A percentile compares a stretch with the other conserved stretches of the same genome.
Evolutionary conservation across 2,113 vertebrate genomes (phyloP).

Genomic region (Ciconia stormi): DNA sequence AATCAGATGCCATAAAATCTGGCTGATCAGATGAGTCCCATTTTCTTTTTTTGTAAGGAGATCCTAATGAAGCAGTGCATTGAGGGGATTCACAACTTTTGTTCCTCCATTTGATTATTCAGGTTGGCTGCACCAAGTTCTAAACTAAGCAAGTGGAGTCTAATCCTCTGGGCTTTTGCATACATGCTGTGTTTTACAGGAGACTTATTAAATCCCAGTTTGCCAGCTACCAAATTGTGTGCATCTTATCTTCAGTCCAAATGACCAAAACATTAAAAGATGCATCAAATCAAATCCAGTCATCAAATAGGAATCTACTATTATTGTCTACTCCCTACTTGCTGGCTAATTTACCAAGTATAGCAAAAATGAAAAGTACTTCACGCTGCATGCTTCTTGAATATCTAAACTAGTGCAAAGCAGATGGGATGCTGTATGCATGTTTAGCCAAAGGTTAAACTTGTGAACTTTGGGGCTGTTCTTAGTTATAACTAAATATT

Average conservation of each 20-base stretch:
- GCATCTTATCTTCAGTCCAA: slow-evolving; percentile 25
- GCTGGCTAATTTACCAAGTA: slow-evolving; percentile 43
- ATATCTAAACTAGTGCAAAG: not conserved
- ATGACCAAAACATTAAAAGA: slow-evolving; percentile 33
- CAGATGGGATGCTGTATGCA: not conserved
- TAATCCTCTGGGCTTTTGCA: slow-evolving; percentile 86
- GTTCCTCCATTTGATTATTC: slow-evolving; percentile 93
- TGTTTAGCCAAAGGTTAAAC: not conserved
- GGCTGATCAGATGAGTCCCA: slow-evolving; percentile 90
- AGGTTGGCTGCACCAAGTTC: slow-evolving; percentile 88
- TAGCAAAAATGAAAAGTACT: not conserved
- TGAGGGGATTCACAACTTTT: slow-evolving; percentile 80
- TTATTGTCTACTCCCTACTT: slow-evolving; percentile 9
- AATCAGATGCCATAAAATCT: slow-evolving; percentile 96
- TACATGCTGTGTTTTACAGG: slow-evolving; percentile 73
- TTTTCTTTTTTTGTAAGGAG: slow-evolving; percentile 82
- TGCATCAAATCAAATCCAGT: slow-evolving; percentile 26
- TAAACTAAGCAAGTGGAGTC: slow-evolving; percentile 83
- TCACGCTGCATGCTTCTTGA: not conserved
- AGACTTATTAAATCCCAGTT: slow-evolving; percentile 74
- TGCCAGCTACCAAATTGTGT: slow-evolving; percentile 42
- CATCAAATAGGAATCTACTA: slow-evolving; percentile 2
- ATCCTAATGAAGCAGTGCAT: slow-evolving; percentile 89
- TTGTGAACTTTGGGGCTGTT: not conserved
- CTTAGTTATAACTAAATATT: not conserved